Evolutionary conservation across 92 coral and sea anemone genomes (phyloP).

Genomic region (Nematostella vectensis): DNA sequence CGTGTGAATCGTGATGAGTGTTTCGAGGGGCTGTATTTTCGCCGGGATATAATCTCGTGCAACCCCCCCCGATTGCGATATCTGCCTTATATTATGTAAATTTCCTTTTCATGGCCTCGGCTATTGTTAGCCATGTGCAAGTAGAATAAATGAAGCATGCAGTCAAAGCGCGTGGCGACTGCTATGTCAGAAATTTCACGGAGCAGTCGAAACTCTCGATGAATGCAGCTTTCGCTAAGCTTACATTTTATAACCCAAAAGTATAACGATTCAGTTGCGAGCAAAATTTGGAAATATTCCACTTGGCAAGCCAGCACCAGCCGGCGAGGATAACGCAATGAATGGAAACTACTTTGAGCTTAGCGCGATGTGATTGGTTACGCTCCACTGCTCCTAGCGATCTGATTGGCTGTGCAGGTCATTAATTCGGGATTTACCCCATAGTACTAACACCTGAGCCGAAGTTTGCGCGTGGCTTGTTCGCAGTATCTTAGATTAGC

Average conservation of each 20-base stretch:
- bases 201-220: slow-evolving; percentile 1
- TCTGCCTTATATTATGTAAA: neutral
- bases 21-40: neutral
- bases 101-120: slow-evolving; percentile 3
- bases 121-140: slow-evolving; percentile 41
- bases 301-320: slow-evolving; percentile 10
- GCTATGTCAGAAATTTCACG: too few relatives aligned
- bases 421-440: slow-evolving; percentile 74
- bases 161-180: slow-evolving; percentile 30
- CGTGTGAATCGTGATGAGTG: neutral
- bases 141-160: slow-evolving; percentile 30
- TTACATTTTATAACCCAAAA: too few relatives aligned
- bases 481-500: slow-evolving; percentile 61
- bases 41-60: neutral
- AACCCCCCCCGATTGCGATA: neutral
- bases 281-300: slow-evolving; percentile 31
- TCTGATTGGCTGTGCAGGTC: slow-evolving; percentile 72
- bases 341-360: slow-evolving; percentile 46
- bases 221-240: neutral
- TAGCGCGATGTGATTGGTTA: slow-evolving; percentile 67
- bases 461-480: slow-evolving; percentile 88
- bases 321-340: slow-evolving; percentile 21
- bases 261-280: too few relatives aligned
- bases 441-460: slow-evolving; percentile 70
- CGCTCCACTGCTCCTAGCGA: slow-evolving; percentile 28